phyloP scores from a whole-genome alignment of 2,113 vertebrate species.

The Pyrgilauda ruficollis region DNA sequence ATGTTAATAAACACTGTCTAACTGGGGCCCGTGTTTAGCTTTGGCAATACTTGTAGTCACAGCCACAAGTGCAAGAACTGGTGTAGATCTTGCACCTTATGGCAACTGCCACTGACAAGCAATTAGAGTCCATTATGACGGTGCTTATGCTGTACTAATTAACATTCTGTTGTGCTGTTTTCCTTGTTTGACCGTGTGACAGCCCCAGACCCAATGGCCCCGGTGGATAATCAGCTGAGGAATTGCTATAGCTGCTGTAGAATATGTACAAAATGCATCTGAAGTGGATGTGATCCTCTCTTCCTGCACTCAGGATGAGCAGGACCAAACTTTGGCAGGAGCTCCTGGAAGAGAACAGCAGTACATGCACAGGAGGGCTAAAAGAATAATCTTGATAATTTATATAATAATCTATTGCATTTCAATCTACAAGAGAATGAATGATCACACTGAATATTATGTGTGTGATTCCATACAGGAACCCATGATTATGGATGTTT shows the following conservation, averaged over 20 bases:
- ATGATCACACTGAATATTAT: background rate
- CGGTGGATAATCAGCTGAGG: slow-evolving; percentile 60
- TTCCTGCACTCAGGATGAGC: background rate
- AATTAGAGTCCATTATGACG: slow-evolving; percentile 87
- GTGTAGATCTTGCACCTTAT: slow-evolving; percentile 62
- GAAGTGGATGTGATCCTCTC: background rate
- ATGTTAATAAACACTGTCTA: background rate
- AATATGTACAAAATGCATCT: slow-evolving; percentile 8
- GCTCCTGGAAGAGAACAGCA: background rate
- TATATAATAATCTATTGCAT: background rate
- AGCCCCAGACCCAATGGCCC: slow-evolving; percentile 68
- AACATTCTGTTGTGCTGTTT: slow-evolving; percentile 78
- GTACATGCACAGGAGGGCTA: background rate
- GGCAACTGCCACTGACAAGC: slow-evolving; percentile 74
- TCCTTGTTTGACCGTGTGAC: slow-evolving; percentile 66
- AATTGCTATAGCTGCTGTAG: slow-evolving; percentile 22
- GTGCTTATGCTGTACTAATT: slow-evolving; percentile 85
- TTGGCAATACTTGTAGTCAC: background rate
- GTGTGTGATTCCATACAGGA: background rate
- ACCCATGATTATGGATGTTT: background rate
- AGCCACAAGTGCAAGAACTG: slow-evolving; percentile 27
- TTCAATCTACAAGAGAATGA: background rate
- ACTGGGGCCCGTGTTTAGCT: background rate
- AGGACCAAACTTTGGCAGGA: background rate
- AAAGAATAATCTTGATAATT: background rate